Conservation (phyloP, 1,140 invertebrate species). For the Drosophila ficusphila region DNA sequence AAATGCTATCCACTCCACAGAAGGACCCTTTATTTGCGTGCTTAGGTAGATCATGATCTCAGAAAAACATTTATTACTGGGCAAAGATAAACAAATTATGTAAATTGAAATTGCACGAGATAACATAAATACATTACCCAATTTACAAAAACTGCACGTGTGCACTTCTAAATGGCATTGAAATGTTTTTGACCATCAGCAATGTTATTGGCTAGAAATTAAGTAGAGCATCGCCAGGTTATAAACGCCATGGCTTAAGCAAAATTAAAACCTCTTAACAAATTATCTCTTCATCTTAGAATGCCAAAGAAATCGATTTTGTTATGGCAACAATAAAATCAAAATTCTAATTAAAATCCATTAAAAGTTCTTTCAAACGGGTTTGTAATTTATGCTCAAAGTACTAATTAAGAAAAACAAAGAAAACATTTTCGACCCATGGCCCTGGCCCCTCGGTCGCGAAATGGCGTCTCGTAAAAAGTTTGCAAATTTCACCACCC, state of each 20-base stretch:
- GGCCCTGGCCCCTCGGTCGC: too few relatives aligned
- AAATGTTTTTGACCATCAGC: too few relatives aligned
- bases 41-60: conserved; percentile 2
- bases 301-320: neutral
- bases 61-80: neutral
- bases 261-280: too few relatives aligned
- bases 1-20: conserved; percentile 2
- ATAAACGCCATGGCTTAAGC: too few relatives aligned
- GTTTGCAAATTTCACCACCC: conserved; percentile 11
- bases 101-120: neutral
- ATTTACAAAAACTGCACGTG: too few relatives aligned
- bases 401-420: conserved; percentile 13
- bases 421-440: neutral
- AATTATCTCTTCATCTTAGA: too few relatives aligned
- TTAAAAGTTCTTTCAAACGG: neutral
- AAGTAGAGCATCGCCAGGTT: too few relatives aligned
- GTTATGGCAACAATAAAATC: neutral
- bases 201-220: too few relatives aligned
- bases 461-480: conserved; percentile 4
- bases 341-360: conserved; percentile 2
- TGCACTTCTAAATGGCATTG: too few relatives aligned
- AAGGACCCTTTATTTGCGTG: neutral
- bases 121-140: too few relatives aligned
- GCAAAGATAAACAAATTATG: neutral
- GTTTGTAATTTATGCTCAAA: conserved; percentile 13